Base-by-base conservation (phyloP, 2,797 vertebrate genomes). In the Gymnocypris eckloni region DNA sequence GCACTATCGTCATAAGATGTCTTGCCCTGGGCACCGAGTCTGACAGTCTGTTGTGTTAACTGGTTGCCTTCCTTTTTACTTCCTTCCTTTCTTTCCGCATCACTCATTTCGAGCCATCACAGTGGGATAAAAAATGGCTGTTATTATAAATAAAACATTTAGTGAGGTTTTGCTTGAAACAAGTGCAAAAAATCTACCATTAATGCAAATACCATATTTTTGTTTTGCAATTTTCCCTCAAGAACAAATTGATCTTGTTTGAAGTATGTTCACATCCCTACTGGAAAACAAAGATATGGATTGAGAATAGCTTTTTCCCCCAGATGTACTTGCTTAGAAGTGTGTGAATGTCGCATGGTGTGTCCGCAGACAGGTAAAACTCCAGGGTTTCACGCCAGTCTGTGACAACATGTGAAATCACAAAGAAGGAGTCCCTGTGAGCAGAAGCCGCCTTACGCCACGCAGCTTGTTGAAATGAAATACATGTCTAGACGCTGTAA, bases 401-500 rank as follows among this genome's bases (percentile, higher is more conserved):
- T 48, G 52, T 79, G 77, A 85, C 83, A 85, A 69, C 73, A 72
- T 79, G 52, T 72, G 54, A 85, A 80, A 80, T 72, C 83, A 85
- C 77, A n/a, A 77, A 79, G 39, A 52, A 85, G 83, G 54, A 85
- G 41, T 80, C 83, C 67, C 83, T 80, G 67, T 71, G 83, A 80
- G 69, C 83, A 18, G 77, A 33, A 61, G 66, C 85, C 1, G 73
- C 80, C 80, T 69, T 82, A 82, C 61, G 50, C 73, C 87, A 73
- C 67, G 59, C 73, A 20, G 86, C 94, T 95, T 93, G 93, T 95
- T 92, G 91, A 92, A 94, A 95, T 95, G 93, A 94, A 94, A 94
- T 94, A 91, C 94, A 93, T 94, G 93, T 95, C 93, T 95, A 95
- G 94, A 95, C 94, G 28, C 91, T 94, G 93, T 95, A 92, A 94